Base-by-base conservation (phyloP, 2,888 invertebrate genomes). In the Tetragonula carbonaria region DNA sequence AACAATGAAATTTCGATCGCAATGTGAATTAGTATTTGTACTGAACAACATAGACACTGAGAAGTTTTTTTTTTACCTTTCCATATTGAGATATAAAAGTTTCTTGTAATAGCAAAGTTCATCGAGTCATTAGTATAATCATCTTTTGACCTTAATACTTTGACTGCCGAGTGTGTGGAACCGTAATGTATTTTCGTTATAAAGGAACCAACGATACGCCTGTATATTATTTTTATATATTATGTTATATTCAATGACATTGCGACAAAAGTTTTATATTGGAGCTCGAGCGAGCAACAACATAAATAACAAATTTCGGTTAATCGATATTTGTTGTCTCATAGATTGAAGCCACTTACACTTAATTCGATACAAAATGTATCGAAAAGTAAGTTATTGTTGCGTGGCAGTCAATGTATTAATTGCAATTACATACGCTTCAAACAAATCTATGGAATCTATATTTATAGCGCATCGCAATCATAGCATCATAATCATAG, bases 41-140 rank as follows among this genome's bases (percentile, higher is more conserved):
- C 82, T 85, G 81, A 85, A 78, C 80, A 71, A 88, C 75, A 85
- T 82, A 83, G 78, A 84, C 80, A 57, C n/a, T 78, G 76, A 78
- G 62, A 45, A 45, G 45, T 4, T 38, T 85, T 73, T 4, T 33
- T 79, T 84, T 85, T 82, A 88, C 88, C 88, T 88, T 88, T 88
- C 88, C 89, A 88, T 88, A 88, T 88, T 88, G 88, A 88, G 88
- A 83, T 83, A 77, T 82, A 84, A 82, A 87, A 88, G 81, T 88
- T 88, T 82, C 73, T 85, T 88, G 78, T 79, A 88, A 85, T 86
- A 86, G 85, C 83, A 86, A 86, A 86, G 86, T 88, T 86, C 80
- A 80, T 83, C 78, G 77, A 76, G 74, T 79, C 76, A 77, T 86
- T 78, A 77, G 70, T 85, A 82, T 85, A 85, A 86, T 82, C 62